Evolutionary conservation across 2,113 vertebrate genomes (phyloP).

Genomic region (Takifugu bimaculatus): DNA sequence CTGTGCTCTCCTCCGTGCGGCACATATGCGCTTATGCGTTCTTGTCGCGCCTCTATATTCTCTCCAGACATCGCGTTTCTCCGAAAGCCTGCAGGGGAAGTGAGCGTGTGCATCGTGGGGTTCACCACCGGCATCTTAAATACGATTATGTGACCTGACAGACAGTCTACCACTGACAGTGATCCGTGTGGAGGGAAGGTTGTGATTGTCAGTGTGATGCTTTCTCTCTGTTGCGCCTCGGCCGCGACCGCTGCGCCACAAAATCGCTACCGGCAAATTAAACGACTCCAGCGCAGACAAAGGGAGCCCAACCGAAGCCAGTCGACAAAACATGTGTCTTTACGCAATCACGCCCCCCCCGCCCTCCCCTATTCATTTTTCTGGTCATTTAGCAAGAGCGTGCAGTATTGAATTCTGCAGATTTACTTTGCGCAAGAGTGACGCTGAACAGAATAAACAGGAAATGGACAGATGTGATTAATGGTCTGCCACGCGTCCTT

Average conservation of each 20-base stretch:
- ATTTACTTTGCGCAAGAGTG: neutral
- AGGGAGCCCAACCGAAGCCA: constrained; percentile 36
- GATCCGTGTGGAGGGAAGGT: constrained; percentile 62
- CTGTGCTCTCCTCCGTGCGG: neutral
- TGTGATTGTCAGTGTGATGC: constrained; percentile 65
- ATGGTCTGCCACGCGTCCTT: neutral
- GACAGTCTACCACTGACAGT: constrained; percentile 62
- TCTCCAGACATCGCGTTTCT: constrained; percentile 25
- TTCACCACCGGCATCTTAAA: constrained; percentile 44
- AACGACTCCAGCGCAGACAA: constrained; percentile 50
- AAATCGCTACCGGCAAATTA: constrained; percentile 60
- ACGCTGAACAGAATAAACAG: neutral
- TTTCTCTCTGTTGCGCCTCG: constrained; percentile 35
- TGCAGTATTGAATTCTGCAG: neutral
- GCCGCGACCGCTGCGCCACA: constrained; percentile 47
- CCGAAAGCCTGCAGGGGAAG: constrained; percentile 13
- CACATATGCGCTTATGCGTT: neutral
- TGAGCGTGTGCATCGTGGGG: constrained; percentile 43
- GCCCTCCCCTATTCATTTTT: neutral
- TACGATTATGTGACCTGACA: constrained; percentile 68
- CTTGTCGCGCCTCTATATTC: neutral
- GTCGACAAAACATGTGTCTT: constrained; percentile 29
- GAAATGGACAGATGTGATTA: too few relatives aligned
- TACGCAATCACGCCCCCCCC: constrained; percentile 4
- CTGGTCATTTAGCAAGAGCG: neutral